Base-by-base conservation (phyloP, 1,140 invertebrate genomes). In the Ooceraea biroi region DNA sequence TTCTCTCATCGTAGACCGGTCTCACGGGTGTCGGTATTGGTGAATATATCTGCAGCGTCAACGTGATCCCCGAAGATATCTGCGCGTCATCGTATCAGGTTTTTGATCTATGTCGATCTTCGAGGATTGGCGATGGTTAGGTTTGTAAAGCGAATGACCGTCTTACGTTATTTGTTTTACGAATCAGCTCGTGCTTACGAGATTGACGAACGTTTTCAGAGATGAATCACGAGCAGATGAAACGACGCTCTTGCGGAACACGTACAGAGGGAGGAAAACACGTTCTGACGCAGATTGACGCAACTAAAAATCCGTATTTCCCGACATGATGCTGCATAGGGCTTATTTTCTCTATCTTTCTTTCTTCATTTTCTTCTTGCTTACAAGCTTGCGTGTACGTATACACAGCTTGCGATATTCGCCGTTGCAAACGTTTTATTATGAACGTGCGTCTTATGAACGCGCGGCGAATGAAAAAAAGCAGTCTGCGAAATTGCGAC, bases 161-260 rank as follows among this genome's bases (percentile, higher is more conserved):
- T n/a, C 3, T 25, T 5, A 36, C 22, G 17, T 60, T 46, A 10
- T 44, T 30, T 17, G 44, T n/a, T 41, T 55, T 48, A 25, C 8
- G 7, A 3, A 44, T 27, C 11, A 22, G 11, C 48, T 14, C 36
- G 60, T 41, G 22, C 36, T 11, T 25, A 17, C 11, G 1, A 55
- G 55, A 57, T 69, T 44, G 76, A 2, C 50, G 17, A 44, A 55
- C 27, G 12, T 3, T 17, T 4, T n/a, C 50, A 17, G 65, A 69
- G 50, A 77, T 55, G 14, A 22, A 77, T 68, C 27, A 19, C 46
- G 11, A 11, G 14, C 48, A 44, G 68, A 78, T 44, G 22, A 66
- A 55, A 19, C 3, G 30, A 25, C 74, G 11, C 7, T 76, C n/a
- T 36, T n/a, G 14, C 0, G 14, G n/a, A n/a, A 4, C 14, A 1